A percentile compares a stretch with the other conserved stretches of the same genome.
Conservation (phyloP, 64 coral and sea anemone genomes). For the Orbicella faveolata region DNA sequence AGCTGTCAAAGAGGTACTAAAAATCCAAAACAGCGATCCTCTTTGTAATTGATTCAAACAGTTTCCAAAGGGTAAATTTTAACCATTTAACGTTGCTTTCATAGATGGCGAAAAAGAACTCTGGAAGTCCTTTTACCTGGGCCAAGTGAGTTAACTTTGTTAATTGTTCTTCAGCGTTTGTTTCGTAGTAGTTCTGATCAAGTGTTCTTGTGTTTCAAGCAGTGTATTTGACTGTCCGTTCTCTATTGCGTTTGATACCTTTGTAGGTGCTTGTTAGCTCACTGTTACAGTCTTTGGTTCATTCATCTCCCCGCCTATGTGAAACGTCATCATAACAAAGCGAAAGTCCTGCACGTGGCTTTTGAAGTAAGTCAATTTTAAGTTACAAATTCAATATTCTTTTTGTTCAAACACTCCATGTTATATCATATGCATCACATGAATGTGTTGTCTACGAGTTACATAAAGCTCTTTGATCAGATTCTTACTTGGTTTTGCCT, state of each 20-base stretch:
- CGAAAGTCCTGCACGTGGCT: constrained; percentile 88
- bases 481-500: too few relatives aligned
- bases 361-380: constrained; percentile 58
- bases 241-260: neutral
- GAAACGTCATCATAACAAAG: constrained; percentile 94
- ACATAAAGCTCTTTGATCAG: too few relatives aligned
- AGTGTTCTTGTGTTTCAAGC: neutral
- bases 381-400: neutral
- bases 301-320: constrained; percentile 96
- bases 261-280: constrained; percentile 80
- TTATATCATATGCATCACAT: too few relatives aligned
- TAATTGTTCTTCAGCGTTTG: neutral
- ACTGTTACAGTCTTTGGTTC: constrained; percentile 97
- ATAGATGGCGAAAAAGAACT: constrained; percentile 68
- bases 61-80: too few relatives aligned
- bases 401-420: neutral
- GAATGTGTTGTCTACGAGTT: too few relatives aligned
- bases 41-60: too few relatives aligned
- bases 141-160: constrained; percentile 45
- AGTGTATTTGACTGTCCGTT: neutral
- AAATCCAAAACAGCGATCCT: too few relatives aligned
- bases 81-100: neutral
- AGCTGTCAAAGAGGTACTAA: too few relatives aligned
- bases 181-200: too few relatives aligned
- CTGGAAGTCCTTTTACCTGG: constrained; percentile 52